Conservation (phyloP, 2,797 vertebrate genomes). For the Scolopax bukidnonensis region DNA sequence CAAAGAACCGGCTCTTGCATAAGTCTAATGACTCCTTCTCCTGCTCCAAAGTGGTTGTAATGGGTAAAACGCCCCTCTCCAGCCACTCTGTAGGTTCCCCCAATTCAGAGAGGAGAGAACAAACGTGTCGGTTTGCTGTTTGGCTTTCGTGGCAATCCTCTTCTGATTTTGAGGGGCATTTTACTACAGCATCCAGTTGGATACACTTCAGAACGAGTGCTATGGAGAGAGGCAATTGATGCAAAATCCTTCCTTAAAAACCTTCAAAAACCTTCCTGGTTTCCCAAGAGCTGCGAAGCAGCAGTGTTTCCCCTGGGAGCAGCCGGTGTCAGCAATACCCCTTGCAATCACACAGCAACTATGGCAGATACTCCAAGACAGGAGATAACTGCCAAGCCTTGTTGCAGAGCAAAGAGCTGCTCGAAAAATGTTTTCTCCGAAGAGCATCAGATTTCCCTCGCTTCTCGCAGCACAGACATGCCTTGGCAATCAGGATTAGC, state of each 20-base stretch:
- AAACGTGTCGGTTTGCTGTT: not conserved
- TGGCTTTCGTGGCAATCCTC: not conserved
- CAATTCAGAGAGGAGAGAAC: not conserved
- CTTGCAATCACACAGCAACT: slow-evolving; percentile 38
- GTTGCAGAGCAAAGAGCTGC: slow-evolving; percentile 64
- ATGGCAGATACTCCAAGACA: slow-evolving; percentile 45
- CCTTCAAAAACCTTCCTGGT: not conserved
- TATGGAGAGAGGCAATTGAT: not conserved
- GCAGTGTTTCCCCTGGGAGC: slow-evolving; percentile 8
- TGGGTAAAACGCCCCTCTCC: not conserved
- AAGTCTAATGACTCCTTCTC: not conserved
- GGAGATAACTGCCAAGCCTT: slow-evolving; percentile 59
- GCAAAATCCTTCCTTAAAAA: not conserved
- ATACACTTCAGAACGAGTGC: not conserved
- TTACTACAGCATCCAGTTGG: not conserved
- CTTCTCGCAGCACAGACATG: slow-evolving; percentile 60
- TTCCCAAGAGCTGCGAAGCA: not conserved
- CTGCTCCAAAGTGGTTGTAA: not conserved
- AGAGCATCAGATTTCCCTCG: slow-evolving; percentile 67
- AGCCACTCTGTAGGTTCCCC: not conserved
- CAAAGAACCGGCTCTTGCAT: not conserved
- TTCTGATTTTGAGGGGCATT: not conserved
- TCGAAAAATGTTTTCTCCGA: slow-evolving; percentile 65
- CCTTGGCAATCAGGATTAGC: slow-evolving; percentile 67
- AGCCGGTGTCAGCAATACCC: slow-evolving; percentile 40